Evolutionary conservation across 2,797 vertebrate species (phyloP).

Genomic region (Hyperoplus immaculatus): DNA sequence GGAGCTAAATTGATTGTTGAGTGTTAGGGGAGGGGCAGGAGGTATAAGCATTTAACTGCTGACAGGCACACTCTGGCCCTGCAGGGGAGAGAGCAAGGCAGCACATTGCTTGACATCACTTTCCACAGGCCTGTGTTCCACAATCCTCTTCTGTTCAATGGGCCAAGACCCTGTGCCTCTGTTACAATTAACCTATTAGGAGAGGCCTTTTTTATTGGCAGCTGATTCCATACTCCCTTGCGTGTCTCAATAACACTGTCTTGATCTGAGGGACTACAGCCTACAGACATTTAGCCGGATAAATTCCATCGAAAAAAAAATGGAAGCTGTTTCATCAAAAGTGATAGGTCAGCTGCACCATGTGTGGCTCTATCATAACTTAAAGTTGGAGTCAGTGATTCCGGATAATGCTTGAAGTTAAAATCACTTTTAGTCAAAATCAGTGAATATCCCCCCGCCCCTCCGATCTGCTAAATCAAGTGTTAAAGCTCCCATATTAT

Average conservation of each 20-base stretch:
- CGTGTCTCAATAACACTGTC: conserved; percentile 66
- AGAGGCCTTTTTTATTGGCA: conserved; percentile 77
- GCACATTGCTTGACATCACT: conserved; percentile 78
- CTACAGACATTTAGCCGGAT: conserved; percentile 64
- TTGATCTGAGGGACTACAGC: conserved; percentile 65
- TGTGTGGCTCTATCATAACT: conserved; percentile 33
- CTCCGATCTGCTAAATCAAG: no score
- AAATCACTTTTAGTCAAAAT: no score
- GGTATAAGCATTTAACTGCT: conserved; percentile 82
- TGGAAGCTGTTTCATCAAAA: conserved; percentile 58
- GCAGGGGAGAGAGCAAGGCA: conserved; percentile 74
- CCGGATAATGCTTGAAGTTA: no score
- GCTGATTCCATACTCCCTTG: conserved; percentile 73
- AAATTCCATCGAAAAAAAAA: conserved; percentile 53
- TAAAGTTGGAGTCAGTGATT: neutral
- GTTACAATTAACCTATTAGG: conserved; percentile 83
- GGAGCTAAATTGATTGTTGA: conserved; percentile 85
- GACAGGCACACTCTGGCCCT: conserved; percentile 84
- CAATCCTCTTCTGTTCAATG: conserved; percentile 81
- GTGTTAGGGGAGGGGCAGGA: conserved; percentile 74
- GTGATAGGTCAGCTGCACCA: conserved; percentile 23
- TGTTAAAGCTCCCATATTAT: no score
- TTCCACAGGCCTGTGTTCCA: conserved; percentile 78
- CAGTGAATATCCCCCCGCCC: no score
- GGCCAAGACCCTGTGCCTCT: conserved; percentile 81